Base-by-base conservation (phyloP, 2,113 vertebrate species). In the Mirounga angustirostris region DNA sequence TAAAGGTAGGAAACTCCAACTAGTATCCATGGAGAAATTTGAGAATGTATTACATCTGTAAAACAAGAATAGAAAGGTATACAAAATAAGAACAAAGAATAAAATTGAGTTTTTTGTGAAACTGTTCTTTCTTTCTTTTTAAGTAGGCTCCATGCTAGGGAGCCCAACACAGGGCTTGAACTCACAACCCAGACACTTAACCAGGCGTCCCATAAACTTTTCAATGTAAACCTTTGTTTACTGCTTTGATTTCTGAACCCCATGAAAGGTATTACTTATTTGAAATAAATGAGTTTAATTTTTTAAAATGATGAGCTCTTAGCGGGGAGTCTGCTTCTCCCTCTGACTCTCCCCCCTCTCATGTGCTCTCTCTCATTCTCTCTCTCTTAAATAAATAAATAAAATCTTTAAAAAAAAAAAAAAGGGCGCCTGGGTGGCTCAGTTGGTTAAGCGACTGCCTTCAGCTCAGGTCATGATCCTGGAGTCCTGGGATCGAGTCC, bases 31-130 rank as follows among this genome's bases (percentile, higher is more conserved):
- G 52, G 89, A 93, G 84, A 96, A 94, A 93, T 91, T 18, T 87
- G 52, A 96, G 50, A 90, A 73, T 50, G 30, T 96, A 90, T 92
- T 97, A 56, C 63, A 87, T 94, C 21, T 94, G 43, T 94, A 96
- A 93, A 96, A 95, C 65, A 95, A 89, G 76, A 97, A 85, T 79
- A 91, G 28, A 85, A 85, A 91, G 59, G 28, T 91, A 76, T 95
- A 95, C 94, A 94, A 95, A 92, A 76, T 36, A 73, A 96, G 22
- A 87, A 56, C n/a, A 71, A 76, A 93, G 19, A 81, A 93, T 54
- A 61, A 69, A 85, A 21, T 19, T 80, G 71, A 94, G 36, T 19
- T 84, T 80, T 94, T 95, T 81, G 63, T 7, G 71, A 91, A 52
- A 95, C 26, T 83, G 24, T 26, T 43, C 40, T 63, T 63, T 26